These are phyloP conservation scores for Mobula hypostoma DNA, from an alignment of 2,113 vertebrate genomes.

Conservation along the genomic window DNA sequence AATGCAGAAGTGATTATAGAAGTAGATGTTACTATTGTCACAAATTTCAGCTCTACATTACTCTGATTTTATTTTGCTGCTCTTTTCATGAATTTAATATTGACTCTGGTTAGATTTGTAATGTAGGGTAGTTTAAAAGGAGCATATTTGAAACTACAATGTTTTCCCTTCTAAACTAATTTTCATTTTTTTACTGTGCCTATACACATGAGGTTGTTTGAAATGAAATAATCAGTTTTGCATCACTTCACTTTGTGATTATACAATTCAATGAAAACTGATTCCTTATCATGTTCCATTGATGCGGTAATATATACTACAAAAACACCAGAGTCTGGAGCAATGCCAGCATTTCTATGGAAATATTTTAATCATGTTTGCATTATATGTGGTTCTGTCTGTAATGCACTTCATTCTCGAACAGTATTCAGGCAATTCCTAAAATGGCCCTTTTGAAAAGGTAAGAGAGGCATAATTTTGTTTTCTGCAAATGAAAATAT, in stretches of 20 bases:
- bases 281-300: not conserved
- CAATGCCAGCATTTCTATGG: not conserved
- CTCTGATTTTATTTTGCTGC: not conserved
- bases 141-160: not conserved
- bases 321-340: not conserved
- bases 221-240: not conserved
- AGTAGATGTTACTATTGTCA: too few species aligned
- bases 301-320: not conserved
- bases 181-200: not conserved
- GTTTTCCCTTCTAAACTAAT: not conserved
- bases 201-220: not conserved
- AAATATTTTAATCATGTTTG: not conserved
- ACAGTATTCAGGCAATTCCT: not conserved
- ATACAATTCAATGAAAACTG: not conserved
- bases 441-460: not conserved
- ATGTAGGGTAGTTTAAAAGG: not conserved
- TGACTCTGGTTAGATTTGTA: not conserved
- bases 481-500: not conserved
- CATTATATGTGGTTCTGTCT: not conserved
- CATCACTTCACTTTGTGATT: not conserved
- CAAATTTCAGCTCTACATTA: not conserved
- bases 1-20: too few species aligned
- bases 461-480: not conserved
- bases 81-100: not conserved
- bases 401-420: not conserved